Evolutionary conservation across 2,797 vertebrate genomes (phyloP).

Genomic region (Sylvilagus floridanus): DNA sequence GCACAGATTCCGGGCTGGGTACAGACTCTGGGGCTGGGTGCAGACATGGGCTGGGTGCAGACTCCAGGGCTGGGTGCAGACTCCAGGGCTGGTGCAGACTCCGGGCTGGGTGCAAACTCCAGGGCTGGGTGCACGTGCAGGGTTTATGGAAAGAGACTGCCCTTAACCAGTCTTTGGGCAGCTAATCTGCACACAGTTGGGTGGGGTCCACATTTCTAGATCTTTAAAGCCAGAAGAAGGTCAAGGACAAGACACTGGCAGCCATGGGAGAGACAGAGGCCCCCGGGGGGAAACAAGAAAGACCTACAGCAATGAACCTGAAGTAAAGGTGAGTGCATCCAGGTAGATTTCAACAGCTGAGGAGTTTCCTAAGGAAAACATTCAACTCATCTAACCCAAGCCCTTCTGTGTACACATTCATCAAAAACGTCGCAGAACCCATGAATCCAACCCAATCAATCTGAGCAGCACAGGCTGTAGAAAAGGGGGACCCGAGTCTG

Average conservation of each 20-base stretch:
- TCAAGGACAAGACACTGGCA: accelerated
- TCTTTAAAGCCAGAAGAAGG: accelerated
- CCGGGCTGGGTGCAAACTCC: no score
- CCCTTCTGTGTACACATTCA: neutral
- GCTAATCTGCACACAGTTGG: accelerated
- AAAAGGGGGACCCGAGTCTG: neutral
- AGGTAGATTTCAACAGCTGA: neutral
- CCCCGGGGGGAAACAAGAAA: no score
- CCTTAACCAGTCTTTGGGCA: accelerated
- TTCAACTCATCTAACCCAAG: neutral
- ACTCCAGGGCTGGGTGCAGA: no score
- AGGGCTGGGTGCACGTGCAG: neutral
- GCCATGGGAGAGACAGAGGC: no score
- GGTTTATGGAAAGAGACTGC: accelerated
- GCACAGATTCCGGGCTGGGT: no score
- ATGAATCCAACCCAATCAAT: neutral
- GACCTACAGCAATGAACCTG: accelerated
- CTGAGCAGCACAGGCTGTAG: neutral
- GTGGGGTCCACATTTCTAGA: neutral
- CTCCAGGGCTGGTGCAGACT: no score
- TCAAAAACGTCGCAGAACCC: neutral
- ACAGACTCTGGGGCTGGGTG: no score
- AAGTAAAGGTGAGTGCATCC: accelerated
- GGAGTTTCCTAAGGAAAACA: neutral
- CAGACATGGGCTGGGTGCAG: no score